Base-by-base conservation (phyloP, 2,797 vertebrate species). In the Coreius guichenoti region DNA sequence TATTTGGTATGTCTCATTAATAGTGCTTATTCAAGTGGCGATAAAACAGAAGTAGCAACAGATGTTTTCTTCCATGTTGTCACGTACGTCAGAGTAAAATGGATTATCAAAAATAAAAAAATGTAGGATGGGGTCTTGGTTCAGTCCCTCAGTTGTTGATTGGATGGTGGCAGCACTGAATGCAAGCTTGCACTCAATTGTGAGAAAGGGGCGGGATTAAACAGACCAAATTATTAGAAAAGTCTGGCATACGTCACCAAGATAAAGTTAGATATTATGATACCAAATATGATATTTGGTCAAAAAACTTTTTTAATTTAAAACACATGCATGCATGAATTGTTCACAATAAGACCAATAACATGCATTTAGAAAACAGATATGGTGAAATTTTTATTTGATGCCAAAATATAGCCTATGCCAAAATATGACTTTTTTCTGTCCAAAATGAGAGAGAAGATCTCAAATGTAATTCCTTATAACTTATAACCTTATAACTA, bases 401-500 rank as follows among this genome's bases (percentile, higher is more conserved):
- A n/a, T 49, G 47, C 3, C 13, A 47, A 14, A 47, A 47, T 47
- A 4, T 36, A 36, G 33, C 33, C 33, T 13, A 13, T 47, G 45
- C 45, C 45, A 36, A 45, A 45, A 45, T 45, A 45, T 45, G n/a
- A n/a, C n/a, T n/a, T n/a, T n/a, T n/a, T 56, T n/a, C 9, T n/a
- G 23, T 58, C 58, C 58, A 61, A 61, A 26, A 61, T 61, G 5
- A 51, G 49, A 58, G 5, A 56, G 43, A 17, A 39, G 23, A 80
- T 36, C 29, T 58, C 23, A 19, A 23, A 70, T 69, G 67, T 16
- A n/a, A 14, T 29, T 65, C 56, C 69, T 36, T 43, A 43, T 26
- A 80, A 80, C 45, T 83, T 80, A 43, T 43, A 9, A 49, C 76
- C 81, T 86, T 69, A 83, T 75, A 75, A 61, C 85, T 81, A 81